Evolutionary conservation across 1,140 invertebrate genomes (phyloP).

Genomic region (Eciton burchellii): DNA sequence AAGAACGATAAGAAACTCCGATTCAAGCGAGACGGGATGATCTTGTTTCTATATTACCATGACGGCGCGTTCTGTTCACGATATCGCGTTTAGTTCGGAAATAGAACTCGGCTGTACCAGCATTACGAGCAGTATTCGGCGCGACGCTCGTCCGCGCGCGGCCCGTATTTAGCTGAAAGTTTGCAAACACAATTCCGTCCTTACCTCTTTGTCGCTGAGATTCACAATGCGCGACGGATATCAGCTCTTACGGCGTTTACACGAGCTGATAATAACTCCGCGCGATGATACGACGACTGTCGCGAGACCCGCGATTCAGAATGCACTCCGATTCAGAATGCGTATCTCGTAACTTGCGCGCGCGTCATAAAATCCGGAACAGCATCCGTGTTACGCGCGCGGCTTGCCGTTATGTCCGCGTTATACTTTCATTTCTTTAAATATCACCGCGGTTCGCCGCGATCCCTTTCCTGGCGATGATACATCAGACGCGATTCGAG

Average conservation of each 20-base stretch:
- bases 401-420: not conserved
- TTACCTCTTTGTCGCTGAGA: conserved; percentile 34
- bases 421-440: conserved; percentile 12
- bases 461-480: not conserved
- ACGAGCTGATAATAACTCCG: conserved; percentile 27
- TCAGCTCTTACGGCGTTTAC: conserved; percentile 16
- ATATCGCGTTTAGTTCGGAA: not conserved
- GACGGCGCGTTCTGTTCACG: not conserved
- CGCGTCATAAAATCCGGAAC: conserved; percentile 1
- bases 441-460: not conserved
- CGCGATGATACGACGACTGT: conserved; percentile 10
- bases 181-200: conserved; percentile 26
- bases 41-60: not conserved
- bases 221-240: conserved; percentile 20
- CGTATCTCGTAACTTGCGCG: not conserved
- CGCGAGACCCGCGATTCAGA: not conserved
- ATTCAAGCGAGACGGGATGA: not conserved
- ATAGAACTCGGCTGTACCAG: not conserved
- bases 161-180: conserved; percentile 37
- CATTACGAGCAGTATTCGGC: conserved; percentile 15
- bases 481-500: conserved; percentile 9
- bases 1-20: not conserved
- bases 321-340: not conserved
- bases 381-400: not conserved
- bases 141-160: not conserved